Percentiles rank a stretch among this genome's conserved stretches.
These are phyloP conservation scores for Acrocephalus arundinaceus DNA, from an alignment of 2,113 vertebrate genomes.

Conservation along the genomic window DNA sequence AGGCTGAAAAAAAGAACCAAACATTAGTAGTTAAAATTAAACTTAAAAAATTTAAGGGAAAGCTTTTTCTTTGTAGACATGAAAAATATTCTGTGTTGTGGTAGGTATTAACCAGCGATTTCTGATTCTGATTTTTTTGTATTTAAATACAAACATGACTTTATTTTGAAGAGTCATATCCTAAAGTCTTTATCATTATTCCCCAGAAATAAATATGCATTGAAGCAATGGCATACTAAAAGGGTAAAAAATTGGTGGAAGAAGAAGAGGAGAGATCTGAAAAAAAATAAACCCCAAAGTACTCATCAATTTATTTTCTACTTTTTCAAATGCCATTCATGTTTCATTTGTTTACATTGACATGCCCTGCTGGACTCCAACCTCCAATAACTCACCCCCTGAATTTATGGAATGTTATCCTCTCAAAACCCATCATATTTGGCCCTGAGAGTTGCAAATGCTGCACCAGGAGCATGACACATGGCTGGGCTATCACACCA, in stretches of 20 bases:
- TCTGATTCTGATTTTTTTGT: neutral
- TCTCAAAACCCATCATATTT: neutral
- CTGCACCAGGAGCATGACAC: neutral
- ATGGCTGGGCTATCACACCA: neutral
- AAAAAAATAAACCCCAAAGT: neutral
- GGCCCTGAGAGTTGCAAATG: neutral
- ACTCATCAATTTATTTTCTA: neutral
- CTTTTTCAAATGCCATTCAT: neutral
- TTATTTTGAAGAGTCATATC: neutral
- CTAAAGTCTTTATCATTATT: neutral
- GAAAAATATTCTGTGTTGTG: neutral
- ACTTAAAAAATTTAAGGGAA: neutral
- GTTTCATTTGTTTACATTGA: neutral
- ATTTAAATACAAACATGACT: neutral
- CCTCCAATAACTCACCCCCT: neutral
- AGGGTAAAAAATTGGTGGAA: neutral
- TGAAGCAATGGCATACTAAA: neutral
- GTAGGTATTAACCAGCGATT: neutral
- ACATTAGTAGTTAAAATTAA: neutral
- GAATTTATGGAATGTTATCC: neutral
- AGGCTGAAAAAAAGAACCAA: neutral
- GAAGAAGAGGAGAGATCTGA: neutral
- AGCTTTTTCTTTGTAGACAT: neutral
- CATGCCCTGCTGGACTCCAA: neutral
- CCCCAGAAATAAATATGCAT: neutral